Conservation (phyloP, 2,113 vertebrate genomes). For the Malurus melanocephalus region DNA sequence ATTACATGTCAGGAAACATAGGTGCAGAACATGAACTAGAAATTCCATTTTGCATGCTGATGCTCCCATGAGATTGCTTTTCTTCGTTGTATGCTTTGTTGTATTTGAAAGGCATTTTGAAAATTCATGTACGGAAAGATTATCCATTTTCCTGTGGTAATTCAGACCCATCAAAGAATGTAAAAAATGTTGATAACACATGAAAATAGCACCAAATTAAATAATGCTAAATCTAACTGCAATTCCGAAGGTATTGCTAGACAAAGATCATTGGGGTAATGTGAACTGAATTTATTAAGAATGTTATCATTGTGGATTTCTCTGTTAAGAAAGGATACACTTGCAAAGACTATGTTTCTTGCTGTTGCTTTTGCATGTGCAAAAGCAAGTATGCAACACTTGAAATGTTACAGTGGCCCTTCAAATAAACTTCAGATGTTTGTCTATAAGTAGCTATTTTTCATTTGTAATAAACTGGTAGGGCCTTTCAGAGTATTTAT, state of each 20-base stretch:
- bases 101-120: neutral
- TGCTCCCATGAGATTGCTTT: neutral
- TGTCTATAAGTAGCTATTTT: neutral
- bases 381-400: neutral
- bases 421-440: neutral
- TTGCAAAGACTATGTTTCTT: neutral
- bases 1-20: neutral
- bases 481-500: neutral
- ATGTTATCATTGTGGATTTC: neutral
- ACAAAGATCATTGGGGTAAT: neutral
- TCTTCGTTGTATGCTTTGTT: neutral
- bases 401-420: neutral
- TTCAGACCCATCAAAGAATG: neutral
- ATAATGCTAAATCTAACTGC: neutral
- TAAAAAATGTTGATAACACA: neutral
- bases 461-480: neutral
- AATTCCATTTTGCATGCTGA: neutral
- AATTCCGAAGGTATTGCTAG: neutral
- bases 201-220: neutral
- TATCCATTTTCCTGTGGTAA: neutral
- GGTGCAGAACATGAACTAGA: neutral
- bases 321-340: neutral
- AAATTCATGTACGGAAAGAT: neutral
- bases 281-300: neutral
- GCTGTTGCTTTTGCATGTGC: neutral